Base-by-base conservation (phyloP, 2,888 invertebrate genomes). In the Rapana venosa region DNA sequence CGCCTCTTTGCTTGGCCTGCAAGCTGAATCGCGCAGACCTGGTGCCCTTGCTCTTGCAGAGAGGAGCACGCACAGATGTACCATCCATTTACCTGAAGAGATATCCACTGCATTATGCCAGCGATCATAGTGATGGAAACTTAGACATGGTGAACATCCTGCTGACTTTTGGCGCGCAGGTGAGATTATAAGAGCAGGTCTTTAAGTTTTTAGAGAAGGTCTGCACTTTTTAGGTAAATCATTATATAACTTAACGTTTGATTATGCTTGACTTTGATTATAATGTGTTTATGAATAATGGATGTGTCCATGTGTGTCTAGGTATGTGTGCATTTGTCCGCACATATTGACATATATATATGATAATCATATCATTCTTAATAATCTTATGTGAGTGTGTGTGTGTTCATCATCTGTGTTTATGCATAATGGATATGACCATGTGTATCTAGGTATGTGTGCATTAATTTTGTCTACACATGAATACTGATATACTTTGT, bases 61-160 rank as follows among this genome's bases (percentile, higher is more conserved):
- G 88, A 86, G 91, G 91, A 13, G 92, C 92, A 20, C 58, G 86
- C 26, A 84, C 90, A 1, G 90, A 92, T 77, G 90, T 86, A 20
- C 26, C 58, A 11, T 87, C 87, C 56, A 70, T 87, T 26, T 87
- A 81, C 26, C 70, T 87, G 87, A 86, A 77, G 13, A 92, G 84
- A 56, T 66, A 32, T 1, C 91, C 92, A 30, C 91, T 92, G n/a
- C 92, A 92, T 66, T 92, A 87, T 87, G 92, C 92, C 26, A 91
- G 92, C 84, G 77, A 90, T 58, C 90, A 92, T 56, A 90, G 87
- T 20, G 20, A 84, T 30, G 90, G 90, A 1, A 92, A 92, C 87
- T 22, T 88, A n/a, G 90, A 90, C 26, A 88, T 91, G 58, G 92
- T 92, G 32, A 90, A 90, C 20, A 58, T 90, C 15, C 58, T 92